A percentile compares a stretch with the other conserved stretches of the same genome.
Evolutionary conservation across 2,113 vertebrate genomes (phyloP).

Genomic region (Hemiscyllium ocellatum): DNA sequence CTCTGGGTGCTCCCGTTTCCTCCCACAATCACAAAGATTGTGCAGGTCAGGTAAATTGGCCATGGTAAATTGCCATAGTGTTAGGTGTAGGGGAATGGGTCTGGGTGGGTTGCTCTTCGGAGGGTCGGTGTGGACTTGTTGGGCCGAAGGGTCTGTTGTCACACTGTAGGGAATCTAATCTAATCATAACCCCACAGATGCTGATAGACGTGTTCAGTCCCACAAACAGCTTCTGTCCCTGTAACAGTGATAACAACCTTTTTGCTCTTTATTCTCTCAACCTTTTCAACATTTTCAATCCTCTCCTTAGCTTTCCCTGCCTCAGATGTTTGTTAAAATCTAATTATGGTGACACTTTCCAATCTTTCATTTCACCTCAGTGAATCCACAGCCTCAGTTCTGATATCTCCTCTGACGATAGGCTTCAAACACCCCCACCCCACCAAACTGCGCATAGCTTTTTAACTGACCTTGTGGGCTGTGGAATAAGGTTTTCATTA

Average conservation of each 20-base stretch:
- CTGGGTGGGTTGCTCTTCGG: too few species aligned
- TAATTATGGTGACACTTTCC: not conserved
- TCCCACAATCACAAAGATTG: too few species aligned
- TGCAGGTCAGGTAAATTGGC: too few species aligned
- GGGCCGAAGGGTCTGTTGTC: too few species aligned
- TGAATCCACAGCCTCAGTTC: not conserved
- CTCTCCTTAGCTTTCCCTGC: not conserved
- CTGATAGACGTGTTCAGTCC: not conserved
- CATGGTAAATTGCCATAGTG: too few species aligned
- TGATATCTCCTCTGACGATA: not conserved
- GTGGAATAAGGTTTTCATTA: not conserved
- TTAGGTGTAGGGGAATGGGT: too few species aligned
- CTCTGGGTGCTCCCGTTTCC: too few species aligned
- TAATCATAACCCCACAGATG: not conserved
- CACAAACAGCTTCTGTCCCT: too few species aligned
- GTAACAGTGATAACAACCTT: not conserved
- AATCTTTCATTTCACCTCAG: not conserved
- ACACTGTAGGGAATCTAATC: too few species aligned
- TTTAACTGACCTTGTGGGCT: not conserved
- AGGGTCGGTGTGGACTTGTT: too few species aligned
- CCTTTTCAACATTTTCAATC: not conserved
- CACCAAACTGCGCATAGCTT: not conserved
- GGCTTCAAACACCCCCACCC: too few species aligned
- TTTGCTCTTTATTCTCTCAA: not conserved
- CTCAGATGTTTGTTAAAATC: not conserved